These are phyloP conservation scores for Abrostola triplasia DNA, from an alignment of 2,888 invertebrate species.

Conservation along the genomic window DNA sequence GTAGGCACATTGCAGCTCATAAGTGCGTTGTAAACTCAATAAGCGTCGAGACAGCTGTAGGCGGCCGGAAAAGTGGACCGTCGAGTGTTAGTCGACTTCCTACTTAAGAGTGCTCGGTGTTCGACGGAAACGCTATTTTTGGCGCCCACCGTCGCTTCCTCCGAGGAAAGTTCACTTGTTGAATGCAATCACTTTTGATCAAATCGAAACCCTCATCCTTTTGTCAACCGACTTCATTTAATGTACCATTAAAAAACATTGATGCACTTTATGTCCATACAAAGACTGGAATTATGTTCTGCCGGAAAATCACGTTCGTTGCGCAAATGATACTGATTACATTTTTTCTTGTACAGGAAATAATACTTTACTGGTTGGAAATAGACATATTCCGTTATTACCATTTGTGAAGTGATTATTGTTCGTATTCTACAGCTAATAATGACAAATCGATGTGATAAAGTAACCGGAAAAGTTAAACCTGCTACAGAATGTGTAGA, in stretches of 20 bases:
- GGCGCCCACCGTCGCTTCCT: conserved; percentile 86
- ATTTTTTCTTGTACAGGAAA: conserved; percentile 52
- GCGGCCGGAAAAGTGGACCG: conserved; percentile 85
- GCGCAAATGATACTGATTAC: conserved; percentile 46
- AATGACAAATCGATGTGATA: conserved; percentile 50
- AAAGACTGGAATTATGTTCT: conserved; percentile 28
- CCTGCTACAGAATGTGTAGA: background rate
- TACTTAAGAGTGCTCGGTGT: conserved; percentile 81
- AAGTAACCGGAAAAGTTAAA: conserved; percentile 10
- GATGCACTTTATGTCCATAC: conserved; percentile 22
- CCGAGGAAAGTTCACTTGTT: conserved; percentile 83
- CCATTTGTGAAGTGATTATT: conserved; percentile 56
- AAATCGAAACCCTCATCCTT: conserved; percentile 55
- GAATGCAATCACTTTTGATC: conserved; percentile 70
- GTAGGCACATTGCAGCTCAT: conserved; percentile 83
- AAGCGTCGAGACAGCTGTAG: conserved; percentile 84
- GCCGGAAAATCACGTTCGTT: conserved; percentile 44
- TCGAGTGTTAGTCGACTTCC: conserved; percentile 83
- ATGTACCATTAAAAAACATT: conserved; percentile 12
- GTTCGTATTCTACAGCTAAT: conserved; percentile 40
- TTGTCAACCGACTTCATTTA: conserved; percentile 51
- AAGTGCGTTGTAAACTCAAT: conserved; percentile 86
- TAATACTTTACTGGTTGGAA: conserved; percentile 38
- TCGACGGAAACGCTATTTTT: conserved; percentile 87
- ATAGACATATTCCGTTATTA: conserved; percentile 44